Evolutionary conservation across 2,113 vertebrate species (phyloP).

Genomic region (Turdus rufiventris): DNA sequence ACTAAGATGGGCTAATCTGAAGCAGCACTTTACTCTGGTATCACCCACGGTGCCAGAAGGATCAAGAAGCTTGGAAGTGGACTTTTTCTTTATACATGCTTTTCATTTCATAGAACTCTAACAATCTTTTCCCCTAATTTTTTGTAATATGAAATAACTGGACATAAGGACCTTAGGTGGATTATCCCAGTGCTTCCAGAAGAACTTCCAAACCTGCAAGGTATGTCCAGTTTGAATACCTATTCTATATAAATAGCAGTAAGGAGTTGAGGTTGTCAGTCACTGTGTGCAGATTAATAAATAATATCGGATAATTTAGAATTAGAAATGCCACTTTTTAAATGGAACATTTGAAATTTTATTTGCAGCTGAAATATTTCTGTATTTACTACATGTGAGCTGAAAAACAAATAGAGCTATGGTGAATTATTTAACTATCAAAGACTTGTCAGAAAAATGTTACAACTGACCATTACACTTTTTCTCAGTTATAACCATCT

Average conservation of each 20-base stretch:
- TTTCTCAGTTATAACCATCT: background rate
- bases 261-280: background rate
- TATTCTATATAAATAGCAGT: background rate
- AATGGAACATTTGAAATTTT: background rate
- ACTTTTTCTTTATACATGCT: constrained; percentile 24
- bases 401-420: background rate
- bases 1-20: constrained; percentile 81
- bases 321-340: background rate
- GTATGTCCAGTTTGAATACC: constrained; percentile 64
- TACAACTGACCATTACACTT: background rate
- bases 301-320: background rate
- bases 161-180: constrained; percentile 62
- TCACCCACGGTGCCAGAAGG: constrained; percentile 76
- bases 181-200: constrained; percentile 60
- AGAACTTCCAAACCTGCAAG: constrained; percentile 64
- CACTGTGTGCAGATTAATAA: background rate
- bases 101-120: constrained; percentile 23
- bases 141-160: constrained; percentile 22
- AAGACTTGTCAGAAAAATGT: background rate
- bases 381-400: background rate
- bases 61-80: constrained; percentile 57
- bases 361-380: constrained; percentile 19
- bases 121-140: background rate
- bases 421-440: background rate
- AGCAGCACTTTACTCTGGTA: constrained; percentile 78